A percentile compares a stretch with the other conserved stretches of the same genome.
Conservation (phyloP, 2,113 vertebrate genomes). For the Mesitornis unicolor region DNA sequence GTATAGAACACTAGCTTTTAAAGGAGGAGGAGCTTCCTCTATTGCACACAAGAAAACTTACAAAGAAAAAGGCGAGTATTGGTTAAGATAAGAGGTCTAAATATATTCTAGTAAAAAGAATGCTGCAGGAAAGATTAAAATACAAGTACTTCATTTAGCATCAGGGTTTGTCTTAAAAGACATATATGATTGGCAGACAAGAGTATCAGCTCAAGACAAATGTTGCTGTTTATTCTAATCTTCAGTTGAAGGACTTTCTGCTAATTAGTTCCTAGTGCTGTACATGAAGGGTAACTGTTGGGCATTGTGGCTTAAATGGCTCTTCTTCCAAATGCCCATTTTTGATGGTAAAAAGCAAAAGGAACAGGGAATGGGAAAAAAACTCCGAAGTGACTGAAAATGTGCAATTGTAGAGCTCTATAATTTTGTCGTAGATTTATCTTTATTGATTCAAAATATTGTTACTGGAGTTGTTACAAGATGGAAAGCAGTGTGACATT, state of each 20-base stretch:
- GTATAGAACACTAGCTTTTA: not conserved
- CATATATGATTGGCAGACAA: not conserved
- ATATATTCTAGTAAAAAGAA: not conserved
- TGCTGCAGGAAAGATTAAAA: not conserved
- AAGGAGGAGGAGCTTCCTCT: not conserved
- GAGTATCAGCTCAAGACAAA: not conserved
- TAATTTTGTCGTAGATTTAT: not conserved
- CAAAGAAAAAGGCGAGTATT: not conserved
- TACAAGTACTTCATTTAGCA: not conserved
- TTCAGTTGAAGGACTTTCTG: not conserved
- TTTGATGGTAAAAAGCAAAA: not conserved
- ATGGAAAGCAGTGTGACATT: not conserved
- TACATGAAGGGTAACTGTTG: not conserved
- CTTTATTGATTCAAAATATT: not conserved
- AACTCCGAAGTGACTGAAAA: not conserved
- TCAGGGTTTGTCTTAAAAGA: not conserved
- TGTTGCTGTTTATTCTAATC: not conserved
- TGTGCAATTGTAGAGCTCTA: not conserved
- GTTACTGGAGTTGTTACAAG: not conserved
- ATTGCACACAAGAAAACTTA: not conserved
- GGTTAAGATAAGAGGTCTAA: not conserved
- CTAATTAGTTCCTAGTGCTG: not conserved
- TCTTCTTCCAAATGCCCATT: not conserved
- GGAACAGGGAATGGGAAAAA: not conserved
- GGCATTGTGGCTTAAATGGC: not conserved